Evolutionary conservation across 2,113 vertebrate species (phyloP).

Genomic region (Grantiella picta): DNA sequence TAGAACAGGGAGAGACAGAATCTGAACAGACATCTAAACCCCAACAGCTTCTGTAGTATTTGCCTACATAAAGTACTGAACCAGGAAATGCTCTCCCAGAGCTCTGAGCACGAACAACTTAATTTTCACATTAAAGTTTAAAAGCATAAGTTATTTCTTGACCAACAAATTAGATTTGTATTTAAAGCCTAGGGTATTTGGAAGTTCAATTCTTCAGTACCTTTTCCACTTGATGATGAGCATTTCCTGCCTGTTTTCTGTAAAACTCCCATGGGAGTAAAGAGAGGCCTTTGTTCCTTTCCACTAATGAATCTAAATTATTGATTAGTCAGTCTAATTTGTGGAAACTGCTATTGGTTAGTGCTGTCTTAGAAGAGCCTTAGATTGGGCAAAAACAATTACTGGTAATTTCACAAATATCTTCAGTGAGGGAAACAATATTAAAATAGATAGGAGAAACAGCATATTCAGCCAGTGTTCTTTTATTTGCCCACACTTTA

Average conservation of each 20-base stretch:
- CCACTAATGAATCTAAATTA: conserved; percentile 44
- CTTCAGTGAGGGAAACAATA: not conserved
- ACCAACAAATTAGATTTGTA: not conserved
- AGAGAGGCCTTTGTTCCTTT: conserved; percentile 3
- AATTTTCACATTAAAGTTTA: not conserved
- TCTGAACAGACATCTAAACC: not conserved
- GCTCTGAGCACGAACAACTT: not conserved
- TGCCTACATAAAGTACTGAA: not conserved
- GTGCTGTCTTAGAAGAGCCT: not conserved
- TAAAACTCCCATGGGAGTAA: not conserved
- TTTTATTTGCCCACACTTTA: not conserved
- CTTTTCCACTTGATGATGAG: not conserved
- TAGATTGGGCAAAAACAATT: not conserved
- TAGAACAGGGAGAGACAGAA: not conserved
- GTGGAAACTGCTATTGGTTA: not conserved
- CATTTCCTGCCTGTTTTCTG: conserved; percentile 26
- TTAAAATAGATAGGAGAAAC: not conserved
- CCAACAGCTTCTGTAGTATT: not conserved
- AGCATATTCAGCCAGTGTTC: not conserved
- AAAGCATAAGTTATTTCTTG: not conserved
- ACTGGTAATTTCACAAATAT: not conserved
- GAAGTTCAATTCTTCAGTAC: not conserved
- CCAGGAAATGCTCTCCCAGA: not conserved
- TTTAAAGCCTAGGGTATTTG: not conserved
- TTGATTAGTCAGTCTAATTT: conserved; percentile 39